Percentiles rank a stretch among this genome's conserved stretches.
These are phyloP conservation scores for Hemaris fuciformis DNA, from an alignment of 2,888 invertebrate species.

Conservation along the genomic window DNA sequence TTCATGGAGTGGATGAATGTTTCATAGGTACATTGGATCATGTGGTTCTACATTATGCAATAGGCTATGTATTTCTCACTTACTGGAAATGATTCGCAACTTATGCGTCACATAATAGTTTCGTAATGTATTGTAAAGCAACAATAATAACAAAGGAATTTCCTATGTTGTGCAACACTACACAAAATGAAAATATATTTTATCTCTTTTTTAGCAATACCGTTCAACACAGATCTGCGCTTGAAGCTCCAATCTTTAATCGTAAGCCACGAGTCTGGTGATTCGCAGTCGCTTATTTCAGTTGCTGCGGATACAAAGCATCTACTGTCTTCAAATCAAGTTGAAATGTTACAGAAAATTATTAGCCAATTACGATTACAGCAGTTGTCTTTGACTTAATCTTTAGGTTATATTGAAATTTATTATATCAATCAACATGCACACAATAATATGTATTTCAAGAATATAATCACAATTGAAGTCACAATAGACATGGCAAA, in stretches of 20 bases:
- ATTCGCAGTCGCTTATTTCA: constrained; percentile 52
- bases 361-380: constrained; percentile 37
- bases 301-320: constrained; percentile 53
- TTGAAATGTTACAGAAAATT: constrained; percentile 52
- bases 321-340: constrained; percentile 54
- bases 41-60: neutral
- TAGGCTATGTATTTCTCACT: neutral
- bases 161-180: neutral
- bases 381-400: constrained; percentile 26
- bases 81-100: neutral
- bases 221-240: constrained; percentile 55
- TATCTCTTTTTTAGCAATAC: constrained; percentile 47
- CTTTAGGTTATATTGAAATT: neutral
- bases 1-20: neutral
- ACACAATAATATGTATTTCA: no score
- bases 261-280: constrained; percentile 49
- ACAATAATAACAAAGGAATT: neutral
- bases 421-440: neutral
- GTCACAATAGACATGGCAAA: no score
- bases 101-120: neutral
- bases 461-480: no score
- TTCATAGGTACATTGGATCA: neutral
- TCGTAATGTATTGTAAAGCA: no score
- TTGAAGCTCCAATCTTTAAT: constrained; percentile 69
- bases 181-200: neutral